A percentile compares a stretch with the other conserved stretches of the same genome.
These are phyloP conservation scores for Proteles cristata DNA, from an alignment of 2,113 vertebrate genomes.

Conservation along the genomic window DNA sequence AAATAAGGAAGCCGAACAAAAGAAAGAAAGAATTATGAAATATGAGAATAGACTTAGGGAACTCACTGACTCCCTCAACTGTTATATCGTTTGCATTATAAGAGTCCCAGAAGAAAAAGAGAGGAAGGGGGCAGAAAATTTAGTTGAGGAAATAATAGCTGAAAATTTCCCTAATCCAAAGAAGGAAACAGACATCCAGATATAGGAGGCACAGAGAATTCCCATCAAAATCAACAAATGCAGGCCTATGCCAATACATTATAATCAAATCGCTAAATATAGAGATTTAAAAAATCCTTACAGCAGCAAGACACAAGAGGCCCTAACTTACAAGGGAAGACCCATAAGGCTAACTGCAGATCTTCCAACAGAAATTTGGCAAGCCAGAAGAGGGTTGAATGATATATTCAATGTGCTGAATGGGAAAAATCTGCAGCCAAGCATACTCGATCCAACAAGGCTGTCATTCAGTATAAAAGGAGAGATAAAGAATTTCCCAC, in stretches of 20 bases:
- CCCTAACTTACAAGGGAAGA: background rate
- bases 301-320: background rate
- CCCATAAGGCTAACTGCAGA: background rate
- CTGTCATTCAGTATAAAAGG: background rate
- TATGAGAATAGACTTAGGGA: background rate
- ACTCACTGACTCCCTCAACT: background rate
- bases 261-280: background rate
- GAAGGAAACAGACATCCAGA: background rate
- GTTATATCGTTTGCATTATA: background rate
- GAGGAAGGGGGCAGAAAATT: background rate
- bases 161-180: background rate
- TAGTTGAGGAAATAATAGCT: background rate
- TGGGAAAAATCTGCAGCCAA: background rate
- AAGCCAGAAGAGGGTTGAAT: background rate
- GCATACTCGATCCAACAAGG: background rate
- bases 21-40: background rate
- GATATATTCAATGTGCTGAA: background rate
- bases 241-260: background rate
- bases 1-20: background rate
- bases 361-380: background rate
- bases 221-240: background rate
- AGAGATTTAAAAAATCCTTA: background rate
- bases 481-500: background rate
- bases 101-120: background rate
- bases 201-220: background rate